These are phyloP conservation scores for Pungitius pungitius DNA, from an alignment of 2,113 vertebrate genomes.

Conservation along the genomic window DNA sequence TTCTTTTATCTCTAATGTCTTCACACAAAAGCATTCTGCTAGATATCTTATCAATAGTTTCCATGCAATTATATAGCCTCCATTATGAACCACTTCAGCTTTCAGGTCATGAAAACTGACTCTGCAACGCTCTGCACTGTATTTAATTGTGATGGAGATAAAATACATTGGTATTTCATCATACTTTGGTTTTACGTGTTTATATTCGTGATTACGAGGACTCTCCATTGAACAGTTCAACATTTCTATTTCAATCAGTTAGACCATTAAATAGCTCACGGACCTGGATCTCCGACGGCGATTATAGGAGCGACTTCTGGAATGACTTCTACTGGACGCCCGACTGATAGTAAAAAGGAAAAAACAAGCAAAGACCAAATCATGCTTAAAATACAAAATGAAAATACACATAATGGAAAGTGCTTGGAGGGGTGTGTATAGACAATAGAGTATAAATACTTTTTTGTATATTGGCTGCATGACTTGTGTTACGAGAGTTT, in stretches of 20 bases:
- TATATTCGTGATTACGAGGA: background rate
- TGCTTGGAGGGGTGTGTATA: background rate
- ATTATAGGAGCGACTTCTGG: slow-evolving; percentile 87
- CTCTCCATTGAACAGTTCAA: background rate
- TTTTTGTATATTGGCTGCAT: background rate
- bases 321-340: slow-evolving; percentile 90
- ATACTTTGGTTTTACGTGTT: background rate
- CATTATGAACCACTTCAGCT: background rate
- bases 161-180: background rate
- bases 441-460: background rate
- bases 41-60: background rate
- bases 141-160: background rate
- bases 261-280: slow-evolving; percentile 15
- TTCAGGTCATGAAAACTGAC: background rate
- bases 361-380: background rate
- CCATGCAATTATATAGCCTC: background rate
- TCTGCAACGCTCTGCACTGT: background rate
- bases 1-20: background rate
- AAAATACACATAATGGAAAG: background rate
- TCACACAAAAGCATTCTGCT: background rate
- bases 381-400: background rate
- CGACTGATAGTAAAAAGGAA: slow-evolving; percentile 65
- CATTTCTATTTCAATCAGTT: background rate
- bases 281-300: slow-evolving; percentile 90
- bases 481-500: background rate